Base-by-base conservation (phyloP, 2,888 invertebrate species). In the Nymphalis c-album region DNA sequence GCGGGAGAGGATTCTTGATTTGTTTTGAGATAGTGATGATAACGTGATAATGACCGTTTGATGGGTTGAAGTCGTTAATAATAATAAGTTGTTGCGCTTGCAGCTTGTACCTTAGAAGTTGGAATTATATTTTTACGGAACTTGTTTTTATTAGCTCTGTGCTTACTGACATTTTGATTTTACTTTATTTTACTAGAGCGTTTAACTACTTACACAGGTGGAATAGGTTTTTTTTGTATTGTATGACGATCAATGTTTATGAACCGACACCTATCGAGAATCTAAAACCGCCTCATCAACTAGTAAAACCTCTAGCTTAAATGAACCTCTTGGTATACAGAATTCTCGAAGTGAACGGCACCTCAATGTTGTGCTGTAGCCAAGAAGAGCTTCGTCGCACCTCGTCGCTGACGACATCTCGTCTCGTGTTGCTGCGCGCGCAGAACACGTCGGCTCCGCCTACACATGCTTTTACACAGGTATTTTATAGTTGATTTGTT, bases 301-400 rank as follows among this genome's bases (percentile, higher is more conserved):
- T 8, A 13, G 40, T 40, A 10, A 3, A 3, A 13, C 13, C 40
- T 16, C 1, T 50, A 2, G 2, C 4, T 50, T 51, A 63, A 31
- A 47, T 7, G 16, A 10, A 16, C 18, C 10, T 4, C 31, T 51
- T 59, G n/a, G 16, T 69, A 65, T 63, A 2, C 90, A 96, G 96
- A 78, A 88, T 97, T 76, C 85, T 97, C 72, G 97, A 97, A 88
- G 95, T 97, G 63, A 97, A 97, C 83, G 97, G 97, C 45, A 95
- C 95, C 77, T 86, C 95, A 51, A 94, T 96, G 61, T 87, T 96
- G 67, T 94, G 94, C 76, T 94, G 94, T 73, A 94, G 93, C 72
- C 94, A 94, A 76, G 96, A 96, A 67, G 96, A 97, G 77, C 86
- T 97, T 71, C 93, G 94, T 72, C 94, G 96, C 67, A 92, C 95